Percentiles rank a stretch among this genome's conserved stretches.
Conservation (phyloP, 2,113 vertebrate species). For the Mastomys coucha region DNA sequence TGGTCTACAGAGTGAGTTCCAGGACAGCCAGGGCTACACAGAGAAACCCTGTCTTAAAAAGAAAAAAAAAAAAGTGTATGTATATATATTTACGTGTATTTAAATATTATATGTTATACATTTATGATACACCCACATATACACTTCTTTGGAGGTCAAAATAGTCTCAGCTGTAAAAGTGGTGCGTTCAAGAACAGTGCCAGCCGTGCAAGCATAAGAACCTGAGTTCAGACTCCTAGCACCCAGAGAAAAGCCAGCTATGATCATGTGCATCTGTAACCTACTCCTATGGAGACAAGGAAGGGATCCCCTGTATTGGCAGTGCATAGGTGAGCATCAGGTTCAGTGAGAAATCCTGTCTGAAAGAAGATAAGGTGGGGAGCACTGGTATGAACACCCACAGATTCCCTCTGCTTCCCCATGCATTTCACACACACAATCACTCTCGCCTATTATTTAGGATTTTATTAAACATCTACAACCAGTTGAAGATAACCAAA, state of each 20-base stretch:
- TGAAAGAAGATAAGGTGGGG: background rate
- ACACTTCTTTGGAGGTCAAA: background rate
- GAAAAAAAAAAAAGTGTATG: background rate
- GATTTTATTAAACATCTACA: background rate
- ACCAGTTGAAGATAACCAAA: slow-evolving; percentile 3
- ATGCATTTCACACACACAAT: background rate
- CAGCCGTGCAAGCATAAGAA: background rate
- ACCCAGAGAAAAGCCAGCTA: background rate
- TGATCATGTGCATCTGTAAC: background rate
- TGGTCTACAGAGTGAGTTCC: background rate
- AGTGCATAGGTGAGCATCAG: background rate
- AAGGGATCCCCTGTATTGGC: background rate
- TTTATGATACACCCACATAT: background rate
- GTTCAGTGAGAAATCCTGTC: background rate
- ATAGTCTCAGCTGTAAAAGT: background rate
- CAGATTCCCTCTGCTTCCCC: too few relatives aligned
- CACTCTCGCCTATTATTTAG: background rate
- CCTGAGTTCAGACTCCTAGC: background rate
- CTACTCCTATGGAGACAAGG: too few relatives aligned
- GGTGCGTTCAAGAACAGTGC: background rate
- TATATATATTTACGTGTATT: too few relatives aligned
- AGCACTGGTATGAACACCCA: background rate
- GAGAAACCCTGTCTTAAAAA: background rate
- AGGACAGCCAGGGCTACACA: background rate
- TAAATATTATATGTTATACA: background rate